Evolutionary conservation across 2,888 invertebrate genomes (phyloP), one percentile per base, ranked within the genome.

Genomic region (Colostygia pectinataria): DNA sequence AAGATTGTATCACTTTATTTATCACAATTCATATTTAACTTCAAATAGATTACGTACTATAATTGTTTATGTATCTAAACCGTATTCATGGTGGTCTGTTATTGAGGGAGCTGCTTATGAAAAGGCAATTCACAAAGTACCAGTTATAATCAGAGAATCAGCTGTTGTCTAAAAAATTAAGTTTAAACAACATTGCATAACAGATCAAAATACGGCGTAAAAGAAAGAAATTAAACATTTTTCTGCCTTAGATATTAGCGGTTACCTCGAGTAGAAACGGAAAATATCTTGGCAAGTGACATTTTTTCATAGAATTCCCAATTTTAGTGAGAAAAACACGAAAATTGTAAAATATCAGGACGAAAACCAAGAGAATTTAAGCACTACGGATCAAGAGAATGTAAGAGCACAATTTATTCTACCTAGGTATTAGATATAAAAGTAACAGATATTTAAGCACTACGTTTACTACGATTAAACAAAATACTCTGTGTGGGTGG

Each of bases 281-380:
- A 91, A 83, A 91, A 92, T 78, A 92, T 69, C 81, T 92, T 92
- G 29, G 83, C 80, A 57, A 91, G 66, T 48, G 91, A 87, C 91
- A 91, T 91, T 74, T 63, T 77, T 46, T 41, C 44, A 24, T 47
- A 38, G 33, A 47, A 37, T 36, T 45, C 29, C 41, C 59, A 52
- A 50, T 23, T 28, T 34, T 32, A 27, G 50, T 57, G 46, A 37
- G 39, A 38, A 57, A 57, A 31, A 42, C 46, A 34, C 49, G 1
- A 58, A 49, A n/a, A n/a, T n/a, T n/a, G n/a, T n/a, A n/a, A n/a
- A n/a, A n/a, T n/a, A n/a, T n/a, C n/a, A n/a, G n/a, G n/a, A n/a
- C n/a, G n/a, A n/a, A n/a, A n/a, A n/a, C n/a, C n/a, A n/a, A n/a
- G n/a, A n/a, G n/a, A n/a, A n/a, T n/a, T n/a, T n/a, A n/a, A n/a